Base-by-base conservation (phyloP, 53 echinoderm and acorn worm species). In the Henricia sp. region DNA sequence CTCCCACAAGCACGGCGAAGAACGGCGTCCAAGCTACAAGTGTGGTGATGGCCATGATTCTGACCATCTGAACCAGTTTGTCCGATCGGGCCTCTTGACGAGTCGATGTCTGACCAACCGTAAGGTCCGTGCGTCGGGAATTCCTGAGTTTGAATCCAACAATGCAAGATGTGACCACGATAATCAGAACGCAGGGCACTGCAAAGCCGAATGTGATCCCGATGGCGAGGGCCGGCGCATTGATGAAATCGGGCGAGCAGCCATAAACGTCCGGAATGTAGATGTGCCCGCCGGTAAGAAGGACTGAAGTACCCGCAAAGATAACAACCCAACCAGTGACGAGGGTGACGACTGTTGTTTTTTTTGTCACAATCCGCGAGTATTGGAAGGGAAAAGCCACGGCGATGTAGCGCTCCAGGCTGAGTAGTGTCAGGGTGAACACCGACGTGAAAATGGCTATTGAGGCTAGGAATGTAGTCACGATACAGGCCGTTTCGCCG, bases 11-110 rank as follows among this genome's bases (percentile, higher is more conserved):
- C 6, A 71, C 17, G 17, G 23, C 24, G 2, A 71, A 11, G 14
- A 71, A 29, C n/a, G 71, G 71, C 16, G 50, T 21, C 71, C 71
- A 71, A 27, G 42, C 26, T 26, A 71, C 51, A 17, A 71, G 3
- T 30, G 50, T 17, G 0, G 71, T 50, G 16, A 71, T 5, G 3
- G 71, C 17, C 71, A 71, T 71, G 3, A 71, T 25, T 27, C 71
- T 6, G 20, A 71, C 71, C 71, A 71, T 71, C 17, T 19, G 35
- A 50, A 27, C 41, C 23, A 71, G 71, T 48, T 71, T 71, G 46
- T 42, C 13, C 3, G 71, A 30, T n/a, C n/a, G n/a, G n/a, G n/a
- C n/a, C n/a, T n/a, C n/a, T n/a, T n/a, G n/a, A n/a, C n/a, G n/a
- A n/a, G n/a, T n/a, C n/a, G n/a, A n/a, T n/a, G n/a, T n/a, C n/a